These are phyloP conservation scores for Pseudococcus jackbeardsleyi DNA, from an alignment of 2,888 invertebrate species.

Conservation along the genomic window DNA sequence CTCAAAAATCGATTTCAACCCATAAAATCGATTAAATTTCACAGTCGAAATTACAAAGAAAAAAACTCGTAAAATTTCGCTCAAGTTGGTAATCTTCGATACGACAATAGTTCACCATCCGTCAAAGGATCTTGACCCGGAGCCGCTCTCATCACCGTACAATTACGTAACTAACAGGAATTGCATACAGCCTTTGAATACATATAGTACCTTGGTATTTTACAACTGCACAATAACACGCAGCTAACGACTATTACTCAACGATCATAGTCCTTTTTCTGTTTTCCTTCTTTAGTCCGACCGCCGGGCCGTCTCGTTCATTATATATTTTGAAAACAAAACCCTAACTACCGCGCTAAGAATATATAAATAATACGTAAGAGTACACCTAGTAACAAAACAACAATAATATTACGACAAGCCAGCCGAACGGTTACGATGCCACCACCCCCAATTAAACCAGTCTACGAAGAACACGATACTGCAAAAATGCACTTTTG, in stretches of 20 bases:
- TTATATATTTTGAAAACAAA: constrained; percentile 4
- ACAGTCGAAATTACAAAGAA: no score
- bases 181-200: neutral
- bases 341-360: neutral
- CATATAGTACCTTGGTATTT: neutral
- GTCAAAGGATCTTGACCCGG: neutral
- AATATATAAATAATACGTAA: constrained; percentile 15
- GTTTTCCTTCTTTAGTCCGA: neutral
- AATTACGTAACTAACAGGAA: neutral
- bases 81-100: no score
- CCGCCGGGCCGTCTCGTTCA: neutral
- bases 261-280: neutral
- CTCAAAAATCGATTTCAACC: neutral
- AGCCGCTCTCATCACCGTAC: neutral
- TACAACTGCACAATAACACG: neutral
- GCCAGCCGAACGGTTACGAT: constrained; percentile 39
- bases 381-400: neutral
- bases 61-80: no score
- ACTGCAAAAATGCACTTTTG: constrained; percentile 57
- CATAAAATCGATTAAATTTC: neutral
- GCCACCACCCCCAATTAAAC: constrained; percentile 50
- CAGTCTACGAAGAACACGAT: constrained; percentile 30
- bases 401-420: constrained; percentile 51
- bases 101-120: neutral
- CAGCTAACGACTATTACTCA: neutral